Base-by-base conservation (phyloP, 2,888 invertebrate genomes). In the Leucoptera coffeella region DNA sequence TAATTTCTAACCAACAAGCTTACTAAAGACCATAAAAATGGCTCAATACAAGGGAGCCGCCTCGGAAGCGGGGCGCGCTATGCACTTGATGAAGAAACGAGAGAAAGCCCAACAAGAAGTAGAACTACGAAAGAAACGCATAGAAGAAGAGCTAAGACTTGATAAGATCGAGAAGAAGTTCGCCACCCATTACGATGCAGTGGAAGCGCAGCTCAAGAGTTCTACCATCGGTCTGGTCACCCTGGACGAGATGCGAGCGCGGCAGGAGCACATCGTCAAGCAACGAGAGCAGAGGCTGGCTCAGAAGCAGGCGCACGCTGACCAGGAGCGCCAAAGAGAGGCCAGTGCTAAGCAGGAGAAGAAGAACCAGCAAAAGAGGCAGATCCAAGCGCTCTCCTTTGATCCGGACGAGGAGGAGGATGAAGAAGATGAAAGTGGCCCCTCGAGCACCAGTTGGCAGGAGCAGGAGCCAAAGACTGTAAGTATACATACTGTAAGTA, bases 131-230 rank as follows among this genome's bases (percentile, higher is more conserved):
- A 91, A 89, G 48, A 91, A 91, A 51, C 85, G 90, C 49, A 92
- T 93, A 92, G 17, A 17, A 48, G 92, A 92, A 47, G 91, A 93
- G 37, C 50, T 90, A 29, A 85, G 84, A 46, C 74, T 92, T 34
- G 84, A 87, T 34, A 89, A 87, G 42, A 94, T 94, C 41, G 87
- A 87, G 48, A 88, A 83, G 45, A 94, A 94, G 60, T 94, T 95
- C 71, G 91, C 92, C 1, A 85, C 90, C 10, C 92, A 93, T 64
- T 92, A 91, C 50, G 93, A 93, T 82, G 91, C 91, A 2, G 85
- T 93, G 23, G 93, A 94, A 51, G 89, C 90, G 42, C 88, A 90
- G 43, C 76, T 94, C 9, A 92, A 92, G 71, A 84, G 85, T 9
- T 87, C 89, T 10, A 92, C 92, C 2, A 86, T 92, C 48, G 91